A percentile compares a stretch with the other conserved stretches of the same genome.
Conservation (phyloP, 2,888 invertebrate species). For the Automeris io region DNA sequence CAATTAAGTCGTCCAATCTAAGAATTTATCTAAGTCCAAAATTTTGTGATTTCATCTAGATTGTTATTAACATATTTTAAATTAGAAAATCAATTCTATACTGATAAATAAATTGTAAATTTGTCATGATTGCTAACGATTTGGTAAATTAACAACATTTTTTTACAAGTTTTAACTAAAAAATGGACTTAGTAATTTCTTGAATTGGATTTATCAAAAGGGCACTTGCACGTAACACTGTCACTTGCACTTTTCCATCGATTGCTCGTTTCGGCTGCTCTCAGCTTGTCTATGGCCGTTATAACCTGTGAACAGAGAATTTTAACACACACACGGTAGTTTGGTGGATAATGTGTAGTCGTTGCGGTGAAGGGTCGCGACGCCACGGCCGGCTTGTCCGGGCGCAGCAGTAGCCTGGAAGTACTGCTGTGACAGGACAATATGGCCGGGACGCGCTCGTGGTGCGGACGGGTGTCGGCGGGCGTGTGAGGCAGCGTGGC, state of each 20-base stretch:
- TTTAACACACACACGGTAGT: neutral
- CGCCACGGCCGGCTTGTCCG: slow-evolving; percentile 83
- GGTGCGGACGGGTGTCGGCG: slow-evolving; percentile 57
- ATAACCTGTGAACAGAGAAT: slow-evolving; percentile 35
- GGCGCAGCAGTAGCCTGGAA: slow-evolving; percentile 91
- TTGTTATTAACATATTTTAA: too few relatives aligned
- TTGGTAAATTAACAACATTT: too few relatives aligned
- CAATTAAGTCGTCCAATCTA: too few relatives aligned
- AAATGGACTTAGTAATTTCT: too few relatives aligned
- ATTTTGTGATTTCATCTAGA: too few relatives aligned
- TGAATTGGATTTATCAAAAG: neutral
- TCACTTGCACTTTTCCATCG: slow-evolving; percentile 13
- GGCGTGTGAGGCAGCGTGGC: slow-evolving; percentile 74
- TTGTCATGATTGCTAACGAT: too few relatives aligned
- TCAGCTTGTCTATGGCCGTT: slow-evolving; percentile 10
- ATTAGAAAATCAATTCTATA: too few relatives aligned
- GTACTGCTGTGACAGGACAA: slow-evolving; percentile 99
- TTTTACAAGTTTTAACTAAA: too few relatives aligned
- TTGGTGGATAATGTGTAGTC: neutral
- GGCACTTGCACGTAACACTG: slow-evolving; percentile 16
- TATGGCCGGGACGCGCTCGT: slow-evolving; percentile 84
- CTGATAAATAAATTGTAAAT: too few relatives aligned
- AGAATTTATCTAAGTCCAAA: too few relatives aligned
- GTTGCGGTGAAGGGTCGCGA: slow-evolving; percentile 25
- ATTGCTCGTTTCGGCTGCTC: slow-evolving; percentile 16